Base-by-base conservation (phyloP, 2,797 vertebrate species). In the Microctenopoma stevenorrisi region DNA sequence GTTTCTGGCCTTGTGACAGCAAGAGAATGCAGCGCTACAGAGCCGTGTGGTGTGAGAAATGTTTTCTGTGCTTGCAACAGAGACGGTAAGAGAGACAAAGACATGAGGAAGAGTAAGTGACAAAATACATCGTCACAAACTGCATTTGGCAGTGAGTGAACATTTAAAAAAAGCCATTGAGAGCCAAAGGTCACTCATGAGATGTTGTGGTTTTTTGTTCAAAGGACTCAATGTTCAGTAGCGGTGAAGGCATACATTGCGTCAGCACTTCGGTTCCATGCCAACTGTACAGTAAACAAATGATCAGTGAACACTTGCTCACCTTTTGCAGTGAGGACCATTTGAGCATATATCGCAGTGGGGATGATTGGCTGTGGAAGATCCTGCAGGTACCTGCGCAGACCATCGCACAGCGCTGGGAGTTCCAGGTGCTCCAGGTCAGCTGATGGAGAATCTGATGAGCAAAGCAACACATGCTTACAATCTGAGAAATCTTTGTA, bases 351-450 rank as follows among this genome's bases (percentile, higher is more conserved):
- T 86, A 97, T 68, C 37, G 94, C 86, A 65, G 92, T 71, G 68
- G 95, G 97, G 91, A 99, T 92, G 84, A 98, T 86, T 15, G 98
- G 96, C 90, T 96, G 96, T 35, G 98, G 96, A 46, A 99, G 93
- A 71, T 99, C 98, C 86, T 95, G 88, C 74, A 99, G 94, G 94
- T 97, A 99, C 72, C 95, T 90, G 76, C 95, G 95, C 64, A 99
- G 93, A 80, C 95, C 93, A 2, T 99, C 97, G 47, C 95, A 95
- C 86, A 99, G 90, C 55, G 93, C 74, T 1, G 95, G 93, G 26
- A 98, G 90, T 56, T 99, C 98, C 16, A 96, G 79, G 79, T 95
- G 93, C 55, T 98, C 97, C 83, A 97, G 88, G 76, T 99, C 97
- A 74, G 93, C 40, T 0, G 91, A 76, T 2, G 86, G 61, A 28